Evolutionary conservation across 2,888 invertebrate genomes (phyloP).

Genomic region (Stenichneumon culpator): DNA sequence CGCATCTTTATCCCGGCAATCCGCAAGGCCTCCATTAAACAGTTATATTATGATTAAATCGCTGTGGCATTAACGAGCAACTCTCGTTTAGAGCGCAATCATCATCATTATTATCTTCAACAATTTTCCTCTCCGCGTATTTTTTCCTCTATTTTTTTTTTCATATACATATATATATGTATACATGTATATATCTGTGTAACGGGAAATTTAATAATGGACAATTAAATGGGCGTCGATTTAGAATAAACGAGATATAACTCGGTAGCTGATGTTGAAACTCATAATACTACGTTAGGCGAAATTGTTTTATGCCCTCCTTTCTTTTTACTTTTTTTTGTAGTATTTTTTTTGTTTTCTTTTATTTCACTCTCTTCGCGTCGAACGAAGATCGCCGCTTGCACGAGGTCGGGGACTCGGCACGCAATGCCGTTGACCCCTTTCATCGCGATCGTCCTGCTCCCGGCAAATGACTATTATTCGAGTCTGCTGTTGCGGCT

Average conservation of each 20-base stretch:
- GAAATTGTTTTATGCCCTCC: neutral
- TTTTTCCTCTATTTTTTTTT: neutral
- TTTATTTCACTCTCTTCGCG: neutral
- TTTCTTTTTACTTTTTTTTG: neutral
- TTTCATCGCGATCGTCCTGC: conserved; percentile 7
- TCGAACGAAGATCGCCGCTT: neutral
- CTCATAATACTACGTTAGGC: neutral
- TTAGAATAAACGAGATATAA: conserved; percentile 43
- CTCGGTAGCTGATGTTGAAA: conserved; percentile 4
- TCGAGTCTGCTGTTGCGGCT: conserved; percentile 3
- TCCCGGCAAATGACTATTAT: conserved; percentile 21
- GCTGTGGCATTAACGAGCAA: conserved; percentile 34
- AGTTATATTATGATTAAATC: conserved; percentile 34
- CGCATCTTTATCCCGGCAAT: neutral
- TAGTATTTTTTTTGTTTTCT: neutral
- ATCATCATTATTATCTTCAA: conserved; percentile 37
- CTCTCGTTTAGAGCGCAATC: conserved; percentile 24
- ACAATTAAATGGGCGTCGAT: conserved; percentile 54
- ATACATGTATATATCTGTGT: conserved; percentile 8
- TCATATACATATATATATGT: neutral
- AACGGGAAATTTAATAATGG: conserved; percentile 62
- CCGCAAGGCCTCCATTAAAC: conserved; percentile 6
- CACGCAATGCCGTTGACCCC: conserved; percentile 33
- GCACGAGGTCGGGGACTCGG: conserved; percentile 1
- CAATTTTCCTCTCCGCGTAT: neutral